These are phyloP conservation scores for Syritta pipiens DNA, from an alignment of 2,888 invertebrate species.

Conservation along the genomic window DNA sequence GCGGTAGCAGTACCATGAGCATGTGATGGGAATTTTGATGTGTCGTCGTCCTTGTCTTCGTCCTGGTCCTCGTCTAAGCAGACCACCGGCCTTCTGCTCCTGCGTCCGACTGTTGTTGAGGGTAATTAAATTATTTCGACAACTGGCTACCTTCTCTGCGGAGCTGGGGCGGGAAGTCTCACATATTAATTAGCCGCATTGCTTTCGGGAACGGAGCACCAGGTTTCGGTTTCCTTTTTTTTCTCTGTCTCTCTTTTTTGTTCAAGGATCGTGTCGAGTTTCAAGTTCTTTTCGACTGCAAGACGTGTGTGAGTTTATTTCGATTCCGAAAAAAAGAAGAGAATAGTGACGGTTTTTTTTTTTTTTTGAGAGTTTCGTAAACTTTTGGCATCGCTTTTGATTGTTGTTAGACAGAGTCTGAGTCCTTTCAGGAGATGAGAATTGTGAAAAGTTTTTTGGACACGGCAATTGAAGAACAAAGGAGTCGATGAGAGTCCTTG, in stretches of 20 bases:
- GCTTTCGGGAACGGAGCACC: conserved; percentile 27
- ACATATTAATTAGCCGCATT: conserved; percentile 63
- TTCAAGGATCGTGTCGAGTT: not conserved
- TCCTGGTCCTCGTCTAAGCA: conserved; percentile 26
- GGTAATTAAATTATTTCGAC: conserved; percentile 61
- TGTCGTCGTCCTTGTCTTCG: too few relatives aligned
- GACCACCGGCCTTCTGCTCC: conserved; percentile 6
- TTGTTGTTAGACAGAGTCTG: conserved; percentile 5
- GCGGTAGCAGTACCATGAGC: conserved; percentile 11
- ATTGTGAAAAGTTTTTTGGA: not conserved
- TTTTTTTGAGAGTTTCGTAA: not conserved
- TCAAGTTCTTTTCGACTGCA: too few relatives aligned
- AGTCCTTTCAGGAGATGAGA: not conserved
- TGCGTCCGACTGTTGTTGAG: conserved; percentile 32
- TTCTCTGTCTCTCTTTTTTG: not conserved
- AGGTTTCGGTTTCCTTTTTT: not conserved
- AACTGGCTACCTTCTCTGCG: conserved; percentile 37
- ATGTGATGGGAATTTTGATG: conserved; percentile 58
- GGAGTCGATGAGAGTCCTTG: too few relatives aligned
- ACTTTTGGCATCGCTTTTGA: conserved; percentile 18
- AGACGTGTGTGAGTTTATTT: too few relatives aligned
- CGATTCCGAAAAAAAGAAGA: too few relatives aligned
- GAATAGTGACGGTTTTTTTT: not conserved
- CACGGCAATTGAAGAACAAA: not conserved
- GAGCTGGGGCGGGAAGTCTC: conserved; percentile 21